Conservation (phyloP, 2,797 vertebrate species). For the Pangasius larnaudii region DNA sequence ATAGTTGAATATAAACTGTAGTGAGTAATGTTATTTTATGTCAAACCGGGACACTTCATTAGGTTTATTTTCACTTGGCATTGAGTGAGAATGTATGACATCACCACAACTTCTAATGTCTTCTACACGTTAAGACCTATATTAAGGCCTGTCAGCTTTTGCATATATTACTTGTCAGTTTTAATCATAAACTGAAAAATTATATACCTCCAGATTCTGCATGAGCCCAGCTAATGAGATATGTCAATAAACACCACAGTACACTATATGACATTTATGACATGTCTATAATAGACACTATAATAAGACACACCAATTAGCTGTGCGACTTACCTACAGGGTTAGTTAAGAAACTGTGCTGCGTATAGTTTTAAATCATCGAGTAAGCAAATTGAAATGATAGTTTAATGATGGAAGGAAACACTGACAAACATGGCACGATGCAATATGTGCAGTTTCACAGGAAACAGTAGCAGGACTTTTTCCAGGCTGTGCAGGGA, state of each 20-base stretch:
- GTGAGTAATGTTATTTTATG: conserved; percentile 29
- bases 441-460: not conserved
- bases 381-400: not conserved
- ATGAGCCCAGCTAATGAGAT: not conserved
- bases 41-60: conserved; percentile 15
- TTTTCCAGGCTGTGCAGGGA: not conserved
- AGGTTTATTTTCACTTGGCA: conserved; percentile 31
- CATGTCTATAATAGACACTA: not conserved
- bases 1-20: not conserved
- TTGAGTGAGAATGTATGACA: not conserved
- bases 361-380: not conserved
- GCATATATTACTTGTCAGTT: not conserved
- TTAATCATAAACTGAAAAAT: not conserved
- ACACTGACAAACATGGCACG: not conserved
- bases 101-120: not conserved
- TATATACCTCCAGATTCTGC: not conserved
- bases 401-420: not conserved
- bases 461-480: not conserved
- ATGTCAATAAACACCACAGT: not conserved
- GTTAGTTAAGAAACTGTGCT: not conserved
- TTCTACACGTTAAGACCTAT: not conserved
- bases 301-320: not conserved
- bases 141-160: not conserved
- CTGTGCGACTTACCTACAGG: not conserved
- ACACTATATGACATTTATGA: not conserved